phyloP scores from a whole-genome alignment of 1,140 invertebrate species.

The Pararge aegeria region DNA sequence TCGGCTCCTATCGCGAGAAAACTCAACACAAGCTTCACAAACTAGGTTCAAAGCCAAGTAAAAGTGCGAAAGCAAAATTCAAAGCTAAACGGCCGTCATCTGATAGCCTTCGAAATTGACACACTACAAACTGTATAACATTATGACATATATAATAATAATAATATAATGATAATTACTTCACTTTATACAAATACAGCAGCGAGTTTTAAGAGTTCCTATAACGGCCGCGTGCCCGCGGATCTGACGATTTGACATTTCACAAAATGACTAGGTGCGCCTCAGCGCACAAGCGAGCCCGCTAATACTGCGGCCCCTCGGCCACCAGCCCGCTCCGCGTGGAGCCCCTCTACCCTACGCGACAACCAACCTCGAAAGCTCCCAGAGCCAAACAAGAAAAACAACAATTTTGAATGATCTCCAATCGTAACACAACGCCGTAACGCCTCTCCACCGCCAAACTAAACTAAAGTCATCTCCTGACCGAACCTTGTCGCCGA shows the following conservation, averaged over 20 bases:
- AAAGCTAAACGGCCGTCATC: slow-evolving; percentile 34
- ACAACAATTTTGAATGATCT: slow-evolving; percentile 55
- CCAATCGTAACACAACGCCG: slow-evolving; percentile 42
- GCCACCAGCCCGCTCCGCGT: slow-evolving; percentile 14
- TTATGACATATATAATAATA: slow-evolving; percentile 76
- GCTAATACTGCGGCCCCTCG: slow-evolving; percentile 37
- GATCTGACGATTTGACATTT: slow-evolving; percentile 76
- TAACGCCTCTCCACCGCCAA: slow-evolving; percentile 15
- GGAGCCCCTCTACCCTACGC: slow-evolving; percentile 38
- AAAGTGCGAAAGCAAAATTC: slow-evolving; percentile 18
- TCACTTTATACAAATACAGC: slow-evolving; percentile 80
- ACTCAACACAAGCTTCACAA: background rate
- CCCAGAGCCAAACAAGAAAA: slow-evolving; percentile 39
- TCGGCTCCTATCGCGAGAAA: background rate
- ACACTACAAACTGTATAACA: slow-evolving; percentile 72
- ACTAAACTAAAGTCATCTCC: slow-evolving; percentile 40
- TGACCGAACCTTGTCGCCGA: slow-evolving; percentile 58
- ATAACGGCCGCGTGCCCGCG: slow-evolving; percentile 74
- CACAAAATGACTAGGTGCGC: slow-evolving; percentile 80
- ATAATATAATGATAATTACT: slow-evolving; percentile 78
- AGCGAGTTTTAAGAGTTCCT: slow-evolving; percentile 82
- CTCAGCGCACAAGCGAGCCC: slow-evolving; percentile 50
- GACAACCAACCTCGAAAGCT: slow-evolving; percentile 35
- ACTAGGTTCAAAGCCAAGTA: slow-evolving; percentile 9
- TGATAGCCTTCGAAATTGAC: slow-evolving; percentile 78